Evolutionary conservation across 2,797 vertebrate genomes (phyloP), one percentile per base, ranked within the genome.

Genomic region (Tympanoctomys barrerae): DNA sequence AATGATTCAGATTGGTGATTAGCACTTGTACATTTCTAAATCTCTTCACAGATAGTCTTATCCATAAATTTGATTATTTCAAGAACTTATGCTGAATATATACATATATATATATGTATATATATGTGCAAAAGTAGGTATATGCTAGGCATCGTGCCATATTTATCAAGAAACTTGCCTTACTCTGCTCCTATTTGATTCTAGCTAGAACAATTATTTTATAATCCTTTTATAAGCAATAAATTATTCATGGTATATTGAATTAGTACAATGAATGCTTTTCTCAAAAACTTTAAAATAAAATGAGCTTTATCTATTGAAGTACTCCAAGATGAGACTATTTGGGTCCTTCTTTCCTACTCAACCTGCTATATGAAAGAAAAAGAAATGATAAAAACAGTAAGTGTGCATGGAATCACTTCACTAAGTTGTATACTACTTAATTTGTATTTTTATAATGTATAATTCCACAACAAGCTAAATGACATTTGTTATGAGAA

Each of bases 91-190:
- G 7, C 9, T 80, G 21, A 46, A 52, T 18, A 52, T 42, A 42
- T 42, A 42, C 5, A 42, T 42, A 42, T 42, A 52, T 52, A 13
- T 52, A 52, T 10, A 52, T 13, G 12, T 52, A 13, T 52, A 52
- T 42, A 42, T 0, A 71, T 59, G 33, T 82, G 52, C 1, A 70
- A 94, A 93, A 36, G 28, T 36, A 82, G 14, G 5, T 59, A 52
- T 92, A 81, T 77, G 42, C 42, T 62, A 80, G 52, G 8, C 52
- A 92, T 87, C 64, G 36, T 1, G 39, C 87, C 26, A 31, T 31
- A 66, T 80, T 92, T 87, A 39, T 92, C 70, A 97, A 87, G 22
- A 84, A 7, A 42, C 12, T 89, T 86, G 59, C 33, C 75, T 87
- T 28, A 46, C 1, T 46, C 71, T 49, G 42, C 1, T 82, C 33